Conservation (phyloP, 1,140 invertebrate genomes). For the Saccostrea cuccullata region DNA sequence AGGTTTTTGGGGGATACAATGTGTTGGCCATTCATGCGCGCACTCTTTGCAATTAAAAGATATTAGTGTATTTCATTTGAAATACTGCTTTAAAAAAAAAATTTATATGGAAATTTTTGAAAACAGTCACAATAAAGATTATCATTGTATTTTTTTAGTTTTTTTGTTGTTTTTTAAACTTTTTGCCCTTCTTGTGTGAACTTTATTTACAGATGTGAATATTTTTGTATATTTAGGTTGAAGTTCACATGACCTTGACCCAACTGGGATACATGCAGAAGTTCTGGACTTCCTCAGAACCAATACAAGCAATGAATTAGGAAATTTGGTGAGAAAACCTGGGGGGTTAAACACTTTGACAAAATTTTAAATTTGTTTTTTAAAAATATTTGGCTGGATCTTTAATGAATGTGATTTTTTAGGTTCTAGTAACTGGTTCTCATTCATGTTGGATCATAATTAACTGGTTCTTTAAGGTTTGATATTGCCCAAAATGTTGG, state of each 20-base stretch:
- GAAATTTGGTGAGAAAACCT: conserved; percentile 58
- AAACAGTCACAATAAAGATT: not conserved
- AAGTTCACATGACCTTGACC: conserved; percentile 63
- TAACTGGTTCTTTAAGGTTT: conserved; percentile 50
- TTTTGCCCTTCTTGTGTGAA: not conserved
- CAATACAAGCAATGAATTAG: conserved; percentile 62
- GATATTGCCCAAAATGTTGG: conserved; percentile 61
- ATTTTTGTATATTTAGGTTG: conserved; percentile 47
- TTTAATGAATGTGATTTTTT: too few species aligned
- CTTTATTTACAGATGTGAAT: not conserved
- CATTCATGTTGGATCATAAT: too few species aligned
- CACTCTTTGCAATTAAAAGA: too few species aligned
- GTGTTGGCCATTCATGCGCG: too few species aligned
- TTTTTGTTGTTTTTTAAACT: not conserved
- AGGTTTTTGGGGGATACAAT: too few species aligned
- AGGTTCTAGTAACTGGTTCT: too few species aligned
- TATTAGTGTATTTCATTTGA: too few species aligned
- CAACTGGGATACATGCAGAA: conserved; percentile 66
- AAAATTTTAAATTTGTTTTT: too few species aligned
- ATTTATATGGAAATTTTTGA: too few species aligned
- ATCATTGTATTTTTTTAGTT: not conserved
- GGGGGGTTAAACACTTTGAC: too few species aligned
- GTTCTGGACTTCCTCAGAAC: conserved; percentile 66
- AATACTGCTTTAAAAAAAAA: too few species aligned
- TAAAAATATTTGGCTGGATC: too few species aligned